Percentiles rank a stretch among this genome's conserved stretches.
These are phyloP conservation scores for Anguilla anguilla DNA, from an alignment of 2,797 vertebrate species.

Conservation along the genomic window DNA sequence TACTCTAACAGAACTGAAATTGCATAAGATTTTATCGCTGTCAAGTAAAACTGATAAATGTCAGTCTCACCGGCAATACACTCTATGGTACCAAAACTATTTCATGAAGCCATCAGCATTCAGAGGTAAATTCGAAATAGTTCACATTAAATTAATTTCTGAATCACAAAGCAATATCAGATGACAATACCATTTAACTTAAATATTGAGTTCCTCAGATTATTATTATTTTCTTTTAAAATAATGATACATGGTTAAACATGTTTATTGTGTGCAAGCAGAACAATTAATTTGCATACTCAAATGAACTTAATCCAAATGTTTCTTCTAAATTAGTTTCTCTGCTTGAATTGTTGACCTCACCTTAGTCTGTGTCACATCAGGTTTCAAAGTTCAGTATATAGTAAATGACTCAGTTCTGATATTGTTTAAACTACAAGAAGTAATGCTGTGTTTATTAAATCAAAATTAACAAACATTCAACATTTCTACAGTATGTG, in stretches of 20 bases:
- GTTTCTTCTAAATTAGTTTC: not conserved
- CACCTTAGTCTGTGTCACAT: not conserved
- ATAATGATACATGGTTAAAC: not conserved
- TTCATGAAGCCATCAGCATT: not conserved
- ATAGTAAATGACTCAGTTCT: not conserved
- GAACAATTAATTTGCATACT: not conserved
- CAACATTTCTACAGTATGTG: not conserved
- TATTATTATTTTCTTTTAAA: not conserved
- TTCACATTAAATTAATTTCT: not conserved
- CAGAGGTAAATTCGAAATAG: not conserved
- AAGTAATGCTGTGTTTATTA: not conserved
- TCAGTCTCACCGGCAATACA: not conserved
- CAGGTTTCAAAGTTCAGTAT: not conserved
- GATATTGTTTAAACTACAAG: not conserved
- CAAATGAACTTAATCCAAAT: not conserved
- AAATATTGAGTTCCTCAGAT: not conserved
- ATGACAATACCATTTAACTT: not conserved
- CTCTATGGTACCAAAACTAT: not conserved
- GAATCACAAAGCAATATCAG: not conserved
- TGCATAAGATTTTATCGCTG: not conserved
- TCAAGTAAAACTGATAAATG: not conserved
- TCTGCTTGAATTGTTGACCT: not conserved
- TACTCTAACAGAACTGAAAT: slow-evolving; percentile 1
- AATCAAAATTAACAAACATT: slow-evolving; percentile 6
- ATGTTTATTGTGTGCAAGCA: not conserved